Evolutionary conservation across 2,797 vertebrate genomes (phyloP), one percentile per base, ranked within the genome.

Genomic region (Apogon hyalosoma): DNA sequence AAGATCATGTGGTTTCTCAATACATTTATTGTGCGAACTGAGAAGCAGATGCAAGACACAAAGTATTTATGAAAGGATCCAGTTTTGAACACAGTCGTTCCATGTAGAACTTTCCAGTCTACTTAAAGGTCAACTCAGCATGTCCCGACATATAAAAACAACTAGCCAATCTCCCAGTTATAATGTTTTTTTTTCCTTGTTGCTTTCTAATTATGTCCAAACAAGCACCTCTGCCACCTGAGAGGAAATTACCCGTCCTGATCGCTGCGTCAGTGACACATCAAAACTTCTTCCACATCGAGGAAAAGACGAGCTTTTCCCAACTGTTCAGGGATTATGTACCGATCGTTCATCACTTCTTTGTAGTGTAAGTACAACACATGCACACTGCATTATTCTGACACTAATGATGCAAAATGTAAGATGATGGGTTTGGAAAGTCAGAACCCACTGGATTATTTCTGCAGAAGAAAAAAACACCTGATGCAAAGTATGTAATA

Each of bases 41-140:
- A 28, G 4, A 28, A 28, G 5, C 6, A 6, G 24, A 28, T 28
- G 24, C 24, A 28, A 28, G 6, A 28, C 24, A 28, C 19, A 21
- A 21, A 21, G 19, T 21, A 21, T 28, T 28, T 28, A 28, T 28
- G 24, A 28, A 28, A 28, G 24, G 24, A 28, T 28, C 2, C 24
- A 4, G 24, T 28, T 28, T 28, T 28, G 5, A 28, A 28, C 4
- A 4, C 24, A 6, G 24, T 28, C 6, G 4, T 28, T 12, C 7
- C 52, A 48, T 38, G 45, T n/a, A 55, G 6, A 57, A 50, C 16
- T 6, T 33, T 40, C 15, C 13, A 4, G 4, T 46, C 55, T 31
- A 49, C 49, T 57, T 70, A 87, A 92, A 92, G 89, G 90, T 90
- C 89, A 88, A 54, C 21, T 71, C 60, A 40, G 77, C 69, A 42